Evolutionary conservation across 1,140 invertebrate species (phyloP).

Genomic region (Drosophila cardini): DNA sequence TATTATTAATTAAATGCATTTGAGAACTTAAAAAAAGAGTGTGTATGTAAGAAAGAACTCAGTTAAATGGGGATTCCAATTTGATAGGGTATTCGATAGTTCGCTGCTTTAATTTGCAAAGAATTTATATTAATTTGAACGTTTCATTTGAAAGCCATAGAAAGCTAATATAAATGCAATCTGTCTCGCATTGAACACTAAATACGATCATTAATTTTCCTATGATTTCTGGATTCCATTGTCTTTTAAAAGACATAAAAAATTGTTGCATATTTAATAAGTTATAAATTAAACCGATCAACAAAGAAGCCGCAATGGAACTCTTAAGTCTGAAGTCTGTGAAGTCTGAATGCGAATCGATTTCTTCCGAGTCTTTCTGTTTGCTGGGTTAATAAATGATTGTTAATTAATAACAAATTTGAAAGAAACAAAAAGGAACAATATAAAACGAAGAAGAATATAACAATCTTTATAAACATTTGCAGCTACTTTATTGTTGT

Average conservation of each 20-base stretch:
- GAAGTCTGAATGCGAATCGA: conserved; percentile 38
- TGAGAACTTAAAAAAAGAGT: too few relatives aligned
- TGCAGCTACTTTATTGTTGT: conserved; percentile 56
- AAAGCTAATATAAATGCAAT: conserved; percentile 21
- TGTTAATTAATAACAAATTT: conserved; percentile 79
- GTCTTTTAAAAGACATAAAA: conserved; percentile 10
- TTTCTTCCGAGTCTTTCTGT: conserved; percentile 49
- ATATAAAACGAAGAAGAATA: conserved; percentile 12
- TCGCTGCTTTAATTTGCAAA: not conserved
- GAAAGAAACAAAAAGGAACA: conserved; percentile 25
- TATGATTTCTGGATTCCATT: conserved; percentile 25
- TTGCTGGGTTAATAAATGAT: conserved; percentile 63
- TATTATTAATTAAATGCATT: too few relatives aligned
- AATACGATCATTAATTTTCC: conserved; percentile 41
- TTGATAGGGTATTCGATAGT: not conserved
- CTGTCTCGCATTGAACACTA: conserved; percentile 32
- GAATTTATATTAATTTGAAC: not conserved
- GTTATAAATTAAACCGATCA: conserved; percentile 63
- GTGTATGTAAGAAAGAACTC: too few relatives aligned
- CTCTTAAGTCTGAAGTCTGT: conserved; percentile 8
- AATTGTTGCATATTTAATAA: conserved; percentile 50
- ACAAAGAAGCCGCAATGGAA: conserved; percentile 53
- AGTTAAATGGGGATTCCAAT: too few relatives aligned
- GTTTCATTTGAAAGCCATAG: not conserved
- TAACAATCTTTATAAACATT: conserved; percentile 58